Percentiles rank a stretch among this genome's conserved stretches.
These are phyloP conservation scores for Coptodon bakossiorum DNA, from an alignment of 2,113 vertebrate species.

Conservation along the genomic window DNA sequence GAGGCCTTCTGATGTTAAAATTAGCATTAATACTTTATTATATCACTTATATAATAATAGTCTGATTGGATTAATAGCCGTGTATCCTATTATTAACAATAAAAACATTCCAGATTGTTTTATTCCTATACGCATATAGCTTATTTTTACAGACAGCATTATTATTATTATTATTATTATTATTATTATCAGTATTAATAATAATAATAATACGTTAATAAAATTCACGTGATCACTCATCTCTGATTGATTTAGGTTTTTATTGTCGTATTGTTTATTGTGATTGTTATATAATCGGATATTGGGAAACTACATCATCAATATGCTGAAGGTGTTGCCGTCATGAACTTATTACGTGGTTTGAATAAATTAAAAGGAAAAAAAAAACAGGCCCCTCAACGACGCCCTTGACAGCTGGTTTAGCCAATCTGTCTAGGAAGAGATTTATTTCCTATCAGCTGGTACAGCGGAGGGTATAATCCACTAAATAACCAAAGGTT, in stretches of 20 bases:
- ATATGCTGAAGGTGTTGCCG: not conserved
- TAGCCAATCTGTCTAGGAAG: constrained; percentile 13
- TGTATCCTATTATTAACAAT: not conserved
- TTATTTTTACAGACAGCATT: not conserved
- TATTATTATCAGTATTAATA: not conserved
- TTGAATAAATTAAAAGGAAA: constrained; percentile 41
- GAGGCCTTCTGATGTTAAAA: not conserved
- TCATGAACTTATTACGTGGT: constrained; percentile 5
- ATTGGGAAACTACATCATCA: not conserved
- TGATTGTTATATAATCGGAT: not conserved
- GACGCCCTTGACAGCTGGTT: constrained; percentile 40
- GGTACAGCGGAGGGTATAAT: not conserved
- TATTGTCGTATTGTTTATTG: not conserved
- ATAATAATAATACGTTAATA: not conserved
- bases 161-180: not conserved
- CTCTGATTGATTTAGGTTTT: not conserved
- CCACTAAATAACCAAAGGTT: not conserved
- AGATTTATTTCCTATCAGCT: constrained; percentile 21
- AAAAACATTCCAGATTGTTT: accelerated
- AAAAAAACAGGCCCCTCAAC: not conserved
- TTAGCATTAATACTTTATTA: not conserved
- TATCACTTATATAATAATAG: not conserved
- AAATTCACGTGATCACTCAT: not conserved
- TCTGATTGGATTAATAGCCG: not conserved
- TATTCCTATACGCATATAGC: accelerated